Percentiles rank a stretch among this genome's conserved stretches.
phyloP scores from a whole-genome alignment of 2,113 vertebrate genomes.

The Podocnemis expansa region DNA sequence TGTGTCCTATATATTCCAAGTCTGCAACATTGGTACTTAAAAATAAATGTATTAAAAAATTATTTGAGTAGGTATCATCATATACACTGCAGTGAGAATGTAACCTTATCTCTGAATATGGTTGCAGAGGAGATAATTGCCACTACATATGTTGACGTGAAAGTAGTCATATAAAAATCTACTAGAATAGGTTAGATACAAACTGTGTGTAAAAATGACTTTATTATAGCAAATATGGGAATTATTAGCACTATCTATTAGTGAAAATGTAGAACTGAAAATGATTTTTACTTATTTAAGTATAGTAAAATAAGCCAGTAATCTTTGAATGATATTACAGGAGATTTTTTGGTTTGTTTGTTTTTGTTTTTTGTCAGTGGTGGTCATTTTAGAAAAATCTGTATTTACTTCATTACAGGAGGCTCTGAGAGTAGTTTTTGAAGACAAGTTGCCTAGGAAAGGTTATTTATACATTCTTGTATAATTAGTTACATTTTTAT shows the following conservation, averaged over 20 bases:
- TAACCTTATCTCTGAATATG: not conserved
- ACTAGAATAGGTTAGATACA: not conserved
- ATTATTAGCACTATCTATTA: not conserved
- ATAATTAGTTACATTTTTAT: not conserved
- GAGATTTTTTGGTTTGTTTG: too few relatives aligned
- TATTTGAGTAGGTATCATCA: not conserved
- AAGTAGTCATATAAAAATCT: not conserved
- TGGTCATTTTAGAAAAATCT: not conserved
- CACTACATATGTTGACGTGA: not conserved
- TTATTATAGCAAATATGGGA: not conserved
- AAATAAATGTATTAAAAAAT: not conserved
- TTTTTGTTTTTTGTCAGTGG: not conserved
- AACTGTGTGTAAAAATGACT: not conserved
- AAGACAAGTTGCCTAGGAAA: not conserved
- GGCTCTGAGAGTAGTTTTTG: fast-evolving
- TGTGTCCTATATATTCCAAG: not conserved
- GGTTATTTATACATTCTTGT: not conserved
- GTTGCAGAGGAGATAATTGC: not conserved
- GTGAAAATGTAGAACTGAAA: not conserved
- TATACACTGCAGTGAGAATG: not conserved
- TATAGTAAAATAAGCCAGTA: not conserved
- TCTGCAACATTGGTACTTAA: not conserved
- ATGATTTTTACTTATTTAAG: not conserved
- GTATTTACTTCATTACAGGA: not conserved
- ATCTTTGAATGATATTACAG: not conserved